Evolutionary conservation across 2,113 vertebrate species (phyloP).

Genomic region (Phalacrocorax pelagicus): DNA sequence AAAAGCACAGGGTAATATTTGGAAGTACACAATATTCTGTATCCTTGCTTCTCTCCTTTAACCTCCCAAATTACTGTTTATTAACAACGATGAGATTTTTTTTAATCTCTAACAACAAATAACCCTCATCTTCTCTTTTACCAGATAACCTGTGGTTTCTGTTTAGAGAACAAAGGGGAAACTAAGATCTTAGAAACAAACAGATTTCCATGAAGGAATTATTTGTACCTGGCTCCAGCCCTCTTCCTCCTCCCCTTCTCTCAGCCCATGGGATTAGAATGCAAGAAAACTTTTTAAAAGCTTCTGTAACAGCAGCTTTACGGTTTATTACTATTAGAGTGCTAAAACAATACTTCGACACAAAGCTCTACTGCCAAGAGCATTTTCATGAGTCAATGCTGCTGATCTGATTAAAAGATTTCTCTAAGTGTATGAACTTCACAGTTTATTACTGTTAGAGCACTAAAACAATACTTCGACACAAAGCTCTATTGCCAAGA

Average conservation of each 20-base stretch:
- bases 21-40: neutral
- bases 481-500: constrained; percentile 4
- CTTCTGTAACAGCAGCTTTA: neutral
- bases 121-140: neutral
- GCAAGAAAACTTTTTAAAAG: neutral
- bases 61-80: neutral
- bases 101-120: neutral
- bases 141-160: neutral
- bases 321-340: neutral
- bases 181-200: neutral
- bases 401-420: constrained; percentile 24
- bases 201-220: neutral
- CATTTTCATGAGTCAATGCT: neutral
- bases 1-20: neutral
- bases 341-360: neutral
- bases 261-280: neutral
- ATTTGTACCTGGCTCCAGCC: neutral
- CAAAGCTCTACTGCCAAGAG: neutral
- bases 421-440: neutral
- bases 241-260: neutral
- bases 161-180: neutral
- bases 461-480: neutral
- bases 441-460: neutral
- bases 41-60: neutral
- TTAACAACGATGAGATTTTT: neutral